Evolutionary conservation across 1,140 invertebrate species (phyloP), one percentile per base, ranked within the genome.

Genomic region (Brachionus sp.): DNA sequence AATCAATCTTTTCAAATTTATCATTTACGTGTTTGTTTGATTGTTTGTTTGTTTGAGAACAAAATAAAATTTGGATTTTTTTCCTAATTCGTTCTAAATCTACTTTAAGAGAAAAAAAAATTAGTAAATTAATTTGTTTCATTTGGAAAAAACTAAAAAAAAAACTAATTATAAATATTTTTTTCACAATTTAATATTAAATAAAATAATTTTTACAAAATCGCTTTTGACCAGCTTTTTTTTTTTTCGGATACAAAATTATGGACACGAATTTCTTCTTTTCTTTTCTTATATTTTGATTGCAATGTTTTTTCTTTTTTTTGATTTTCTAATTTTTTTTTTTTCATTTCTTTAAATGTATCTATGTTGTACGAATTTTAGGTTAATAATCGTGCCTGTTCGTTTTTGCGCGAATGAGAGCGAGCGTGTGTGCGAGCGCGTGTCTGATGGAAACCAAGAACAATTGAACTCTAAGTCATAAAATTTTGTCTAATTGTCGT

Each of bases 41-140:
- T 66, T 66, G 62, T 66, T 66, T 53, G 50, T 53, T 53, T 66
- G 62, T 66, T 66, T 66, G 62, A 66, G 62, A 66, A 66, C 62
- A 66, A 66, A 66, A 66, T 66, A 66, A 66, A 66, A 66, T 66
- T 12, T 66, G 62, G 62, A 66, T 25, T 66, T 35, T 33, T 66
- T 66, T 66, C 33, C 33, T 12, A 29, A 66, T 66, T 66, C 33
- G 50, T 53, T 53, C 50, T 53, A 53, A 53, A 16, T 2, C 50
- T 53, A 23, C 50, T 53, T 53, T 23, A 53, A 3, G 16, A n/a
- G n/a, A n/a, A n/a, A n/a, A n/a, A n/a, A n/a, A n/a, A n/a, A n/a
- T n/a, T n/a, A n/a, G n/a, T n/a, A n/a, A n/a, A n/a, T n/a, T n/a
- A n/a, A n/a, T n/a, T n/a, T n/a, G n/a, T n/a, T n/a, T n/a, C n/a